Percentiles rank a stretch among this genome's conserved stretches.
Conservation (phyloP, 1,140 invertebrate species). For the Grapholita molesta region DNA sequence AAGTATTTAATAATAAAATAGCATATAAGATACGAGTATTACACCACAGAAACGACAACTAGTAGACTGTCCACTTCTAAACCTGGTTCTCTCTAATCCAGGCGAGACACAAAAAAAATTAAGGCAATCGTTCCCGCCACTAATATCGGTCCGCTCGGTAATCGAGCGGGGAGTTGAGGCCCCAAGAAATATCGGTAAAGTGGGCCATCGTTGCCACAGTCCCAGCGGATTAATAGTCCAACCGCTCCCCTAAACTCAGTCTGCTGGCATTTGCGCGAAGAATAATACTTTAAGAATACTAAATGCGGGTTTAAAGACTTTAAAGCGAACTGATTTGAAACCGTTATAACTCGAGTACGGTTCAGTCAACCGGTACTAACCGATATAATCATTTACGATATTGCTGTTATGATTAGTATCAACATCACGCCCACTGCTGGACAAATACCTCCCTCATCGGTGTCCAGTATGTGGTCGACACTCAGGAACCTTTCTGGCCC, state of each 20-base stretch:
- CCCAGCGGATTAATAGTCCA: slow-evolving; percentile 49
- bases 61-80: background rate
- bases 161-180: slow-evolving; percentile 43
- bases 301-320: background rate
- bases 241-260: slow-evolving; percentile 37
- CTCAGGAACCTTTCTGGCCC: too few relatives aligned
- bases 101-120: slow-evolving; percentile 18
- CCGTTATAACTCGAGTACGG: too few relatives aligned
- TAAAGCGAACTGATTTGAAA: too few relatives aligned
- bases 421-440: too few relatives aligned
- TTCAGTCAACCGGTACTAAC: too few relatives aligned
- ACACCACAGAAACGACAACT: too few relatives aligned
- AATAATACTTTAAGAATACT: background rate
- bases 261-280: background rate
- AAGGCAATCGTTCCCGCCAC: slow-evolving; percentile 22
- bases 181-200: slow-evolving; percentile 52
- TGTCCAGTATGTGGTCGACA: too few relatives aligned
- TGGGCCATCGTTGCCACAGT: slow-evolving; percentile 46
- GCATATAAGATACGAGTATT: too few relatives aligned
- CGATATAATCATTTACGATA: too few relatives aligned
- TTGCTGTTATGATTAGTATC: too few relatives aligned
- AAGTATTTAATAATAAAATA: too few relatives aligned
- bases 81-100: slow-evolving; percentile 14
- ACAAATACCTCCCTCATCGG: too few relatives aligned
- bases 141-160: slow-evolving; percentile 26